These are phyloP conservation scores for Mesitornis unicolor DNA, from an alignment of 2,113 vertebrate species.

Conservation along the genomic window DNA sequence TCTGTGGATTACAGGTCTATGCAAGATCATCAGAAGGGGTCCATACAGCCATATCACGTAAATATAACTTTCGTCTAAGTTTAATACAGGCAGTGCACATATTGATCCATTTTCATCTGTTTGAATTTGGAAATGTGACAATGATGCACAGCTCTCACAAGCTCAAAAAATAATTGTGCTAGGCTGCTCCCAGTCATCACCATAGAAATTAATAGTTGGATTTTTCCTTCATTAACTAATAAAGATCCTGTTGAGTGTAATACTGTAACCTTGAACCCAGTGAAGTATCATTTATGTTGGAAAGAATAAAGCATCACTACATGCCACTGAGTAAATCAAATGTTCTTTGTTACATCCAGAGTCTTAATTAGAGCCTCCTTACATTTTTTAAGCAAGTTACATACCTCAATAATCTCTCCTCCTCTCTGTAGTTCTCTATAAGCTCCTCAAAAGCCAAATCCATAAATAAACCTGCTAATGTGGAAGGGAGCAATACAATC, in stretches of 20 bases:
- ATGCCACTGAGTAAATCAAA: not conserved
- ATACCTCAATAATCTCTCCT: not conserved
- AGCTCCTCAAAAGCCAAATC: conserved; percentile 3
- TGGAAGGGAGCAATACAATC: not conserved
- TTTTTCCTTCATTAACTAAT: conserved; percentile 6
- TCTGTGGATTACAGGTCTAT: not conserved
- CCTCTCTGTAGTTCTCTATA: not conserved
- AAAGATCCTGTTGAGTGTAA: not conserved
- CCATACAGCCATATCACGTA: not conserved
- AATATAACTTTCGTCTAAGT: not conserved
- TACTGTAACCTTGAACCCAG: not conserved
- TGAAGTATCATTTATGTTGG: not conserved
- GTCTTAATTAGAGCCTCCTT: not conserved
- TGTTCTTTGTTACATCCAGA: not conserved
- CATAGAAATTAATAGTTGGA: not conserved
- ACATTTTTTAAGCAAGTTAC: not conserved
- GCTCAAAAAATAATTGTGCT: not conserved
- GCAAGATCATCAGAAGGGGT: not conserved
- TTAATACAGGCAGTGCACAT: not conserved
- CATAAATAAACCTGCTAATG: not conserved
- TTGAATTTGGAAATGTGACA: not conserved
- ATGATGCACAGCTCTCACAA: not conserved
- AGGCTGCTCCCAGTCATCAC: not conserved
- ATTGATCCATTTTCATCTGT: not conserved
- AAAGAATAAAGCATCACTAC: not conserved